These are phyloP conservation scores for Propsilocerus akamusi DNA, from an alignment of 1,140 invertebrate genomes.

Conservation along the genomic window DNA sequence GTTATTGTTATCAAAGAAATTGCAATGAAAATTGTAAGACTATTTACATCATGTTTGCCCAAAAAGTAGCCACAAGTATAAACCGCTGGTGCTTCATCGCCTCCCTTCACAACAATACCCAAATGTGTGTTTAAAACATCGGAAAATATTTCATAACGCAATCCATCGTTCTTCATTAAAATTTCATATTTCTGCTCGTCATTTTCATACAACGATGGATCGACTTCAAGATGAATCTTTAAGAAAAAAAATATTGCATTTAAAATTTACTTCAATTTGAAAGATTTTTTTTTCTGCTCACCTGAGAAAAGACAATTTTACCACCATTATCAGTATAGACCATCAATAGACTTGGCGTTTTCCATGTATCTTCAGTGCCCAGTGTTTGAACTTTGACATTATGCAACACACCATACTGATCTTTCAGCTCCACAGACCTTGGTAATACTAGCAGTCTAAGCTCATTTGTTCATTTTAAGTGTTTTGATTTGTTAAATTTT, in stretches of 20 bases:
- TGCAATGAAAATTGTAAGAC: constrained; percentile 7
- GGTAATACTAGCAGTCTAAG: constrained; percentile 25
- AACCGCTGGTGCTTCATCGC: constrained; percentile 11
- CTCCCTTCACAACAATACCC: constrained; percentile 29
- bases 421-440: constrained; percentile 32
- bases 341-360: constrained; percentile 61
- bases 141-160: constrained; percentile 54
- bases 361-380: constrained; percentile 67
- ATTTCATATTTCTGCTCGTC: constrained; percentile 41
- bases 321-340: constrained; percentile 39
- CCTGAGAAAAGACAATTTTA: constrained; percentile 65
- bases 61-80: constrained; percentile 55
- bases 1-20: too few species aligned
- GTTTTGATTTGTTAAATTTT: constrained; percentile 14
- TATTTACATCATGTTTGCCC: constrained; percentile 57
- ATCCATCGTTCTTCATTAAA: constrained; percentile 38
- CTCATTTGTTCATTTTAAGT: constrained; percentile 14
- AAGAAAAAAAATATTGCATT: constrained; percentile 5
- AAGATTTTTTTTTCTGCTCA: constrained; percentile 38
- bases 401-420: constrained; percentile 43
- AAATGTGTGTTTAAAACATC: constrained; percentile 53
- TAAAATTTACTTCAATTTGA: constrained; percentile 25
- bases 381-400: constrained; percentile 52
- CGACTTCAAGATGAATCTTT: constrained; percentile 43
- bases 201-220: constrained; percentile 37